Base-by-base conservation (phyloP, 30 jellyfish, hydroid and myxozoan genomes). In the Phacellophora camtschatica region DNA sequence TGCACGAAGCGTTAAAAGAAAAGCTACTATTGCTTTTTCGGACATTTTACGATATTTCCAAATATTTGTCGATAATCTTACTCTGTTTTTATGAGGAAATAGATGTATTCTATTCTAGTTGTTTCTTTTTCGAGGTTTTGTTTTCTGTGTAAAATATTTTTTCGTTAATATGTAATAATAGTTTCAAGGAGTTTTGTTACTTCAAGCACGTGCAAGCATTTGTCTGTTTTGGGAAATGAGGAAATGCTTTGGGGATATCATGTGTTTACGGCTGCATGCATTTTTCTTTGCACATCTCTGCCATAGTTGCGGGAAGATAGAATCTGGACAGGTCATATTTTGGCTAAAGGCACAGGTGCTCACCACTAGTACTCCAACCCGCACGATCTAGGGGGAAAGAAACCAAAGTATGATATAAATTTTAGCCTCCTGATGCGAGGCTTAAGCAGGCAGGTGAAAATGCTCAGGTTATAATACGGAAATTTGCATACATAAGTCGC, bases 321-420 rank as follows among this genome's bases (percentile, higher is more conserved):
- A 51, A 71, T 71, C 45, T 30, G 50, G 84, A 48, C 84, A 71
- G 84, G 84, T 71, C 84, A 71, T 71, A 48, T 71, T 71, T 71
- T 71, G 64, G 84, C 84, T 71, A 35, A 34, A n/a, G 34, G 68
- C 84, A 71, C 84, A 71, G 84, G 84, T 71, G 84, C 65, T 48
- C 71, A 71, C 84, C 84, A 19, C 78, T 65, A 65, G 36, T 65
- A 59, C 78, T 18, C 36, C 61, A 48, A 27, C 41, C 27, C 20
- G 22, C 41, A 18, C 20, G 67, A 48, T 31, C 84, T 45, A 71
- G 84, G 84, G 84, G 84, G 72, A 46, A 53, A 5, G 70, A 28
- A 39, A 20, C 34, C 12, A 68, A 25, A 68, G 48, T 25, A 37
- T 59, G 58, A 68, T 42, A 51, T 29, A 43, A 41, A 32, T 68